phyloP scores from a whole-genome alignment of 2,113 vertebrate species.

The Thomomys bottae region DNA sequence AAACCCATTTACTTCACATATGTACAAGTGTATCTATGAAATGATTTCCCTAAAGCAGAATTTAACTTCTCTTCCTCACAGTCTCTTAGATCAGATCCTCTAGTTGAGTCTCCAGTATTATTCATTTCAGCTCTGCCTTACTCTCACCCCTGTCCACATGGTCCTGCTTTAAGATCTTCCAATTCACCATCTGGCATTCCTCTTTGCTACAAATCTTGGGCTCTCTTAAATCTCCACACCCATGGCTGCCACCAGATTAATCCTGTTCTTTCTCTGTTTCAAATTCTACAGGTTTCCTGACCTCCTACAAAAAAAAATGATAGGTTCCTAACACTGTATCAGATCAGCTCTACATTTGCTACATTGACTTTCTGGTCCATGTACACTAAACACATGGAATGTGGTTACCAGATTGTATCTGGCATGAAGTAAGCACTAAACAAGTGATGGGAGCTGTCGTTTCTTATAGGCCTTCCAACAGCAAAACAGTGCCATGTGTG shows the following conservation, averaged over 20 bases:
- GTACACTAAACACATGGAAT: not conserved
- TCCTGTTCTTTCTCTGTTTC: not conserved
- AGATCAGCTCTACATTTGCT: not conserved
- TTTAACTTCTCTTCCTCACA: not conserved
- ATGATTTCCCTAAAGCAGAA: not conserved
- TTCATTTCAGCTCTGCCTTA: not conserved
- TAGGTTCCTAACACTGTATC: not conserved
- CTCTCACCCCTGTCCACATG: rapidly evolving
- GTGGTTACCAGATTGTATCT: too few species aligned
- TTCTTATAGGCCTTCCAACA: not conserved
- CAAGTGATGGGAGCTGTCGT: not conserved
- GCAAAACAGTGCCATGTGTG: not conserved
- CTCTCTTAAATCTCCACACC: not conserved
- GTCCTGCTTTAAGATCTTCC: not conserved
- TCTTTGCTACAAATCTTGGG: not conserved
- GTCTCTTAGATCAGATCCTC: not conserved
- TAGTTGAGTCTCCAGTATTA: not conserved
- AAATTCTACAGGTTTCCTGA: not conserved
- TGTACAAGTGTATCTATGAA: not conserved
- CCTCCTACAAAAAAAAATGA: not conserved
- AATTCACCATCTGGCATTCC: not conserved
- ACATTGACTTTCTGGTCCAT: not conserved
- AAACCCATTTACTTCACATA: not conserved
- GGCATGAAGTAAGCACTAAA: not conserved
- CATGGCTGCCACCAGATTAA: not conserved